Percentiles rank a stretch among this genome's conserved stretches.
Evolutionary conservation across 2,113 vertebrate genomes (phyloP).

Genomic region (Podarcis raffonei): DNA sequence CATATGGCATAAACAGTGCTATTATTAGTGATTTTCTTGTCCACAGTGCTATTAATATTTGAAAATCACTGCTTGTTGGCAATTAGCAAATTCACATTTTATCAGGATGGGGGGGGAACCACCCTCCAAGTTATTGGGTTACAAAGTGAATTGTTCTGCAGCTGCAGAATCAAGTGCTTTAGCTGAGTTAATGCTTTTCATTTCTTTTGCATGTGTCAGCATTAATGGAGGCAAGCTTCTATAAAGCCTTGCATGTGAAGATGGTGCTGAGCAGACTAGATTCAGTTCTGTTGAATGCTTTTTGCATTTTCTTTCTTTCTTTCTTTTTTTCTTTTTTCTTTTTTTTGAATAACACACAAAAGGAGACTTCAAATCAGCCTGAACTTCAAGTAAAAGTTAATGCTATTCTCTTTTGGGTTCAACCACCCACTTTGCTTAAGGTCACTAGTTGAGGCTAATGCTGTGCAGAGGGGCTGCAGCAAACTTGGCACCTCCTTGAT

Average conservation of each 20-base stretch:
- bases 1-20: background rate
- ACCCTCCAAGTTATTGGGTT: slow-evolving; percentile 70
- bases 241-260: slow-evolving; percentile 80
- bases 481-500: slow-evolving; percentile 91
- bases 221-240: slow-evolving; percentile 81
- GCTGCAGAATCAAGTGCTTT: slow-evolving; percentile 82
- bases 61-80: slow-evolving; percentile 62
- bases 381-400: slow-evolving; percentile 91
- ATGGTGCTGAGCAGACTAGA: slow-evolving; percentile 84
- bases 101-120: slow-evolving; percentile 48
- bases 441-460: slow-evolving; percentile 90
- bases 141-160: slow-evolving; percentile 81
- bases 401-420: slow-evolving; percentile 86
- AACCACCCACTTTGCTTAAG: slow-evolving; percentile 96
- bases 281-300: slow-evolving; percentile 82
- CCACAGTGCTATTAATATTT: slow-evolving; percentile 62
- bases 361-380: slow-evolving; percentile 84
- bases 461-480: slow-evolving; percentile 85
- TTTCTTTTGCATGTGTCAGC: slow-evolving; percentile 86
- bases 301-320: slow-evolving; percentile 52
- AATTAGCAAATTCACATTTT: slow-evolving; percentile 76
- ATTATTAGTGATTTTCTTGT: slow-evolving; percentile 16
- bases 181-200: slow-evolving; percentile 84
- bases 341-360: slow-evolving; percentile 74
- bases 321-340: slow-evolving; percentile 55